A percentile compares a stretch with the other conserved stretches of the same genome.
Evolutionary conservation across 64 coral and sea anemone species (phyloP).

Genomic region (Montipora sp.): DNA sequence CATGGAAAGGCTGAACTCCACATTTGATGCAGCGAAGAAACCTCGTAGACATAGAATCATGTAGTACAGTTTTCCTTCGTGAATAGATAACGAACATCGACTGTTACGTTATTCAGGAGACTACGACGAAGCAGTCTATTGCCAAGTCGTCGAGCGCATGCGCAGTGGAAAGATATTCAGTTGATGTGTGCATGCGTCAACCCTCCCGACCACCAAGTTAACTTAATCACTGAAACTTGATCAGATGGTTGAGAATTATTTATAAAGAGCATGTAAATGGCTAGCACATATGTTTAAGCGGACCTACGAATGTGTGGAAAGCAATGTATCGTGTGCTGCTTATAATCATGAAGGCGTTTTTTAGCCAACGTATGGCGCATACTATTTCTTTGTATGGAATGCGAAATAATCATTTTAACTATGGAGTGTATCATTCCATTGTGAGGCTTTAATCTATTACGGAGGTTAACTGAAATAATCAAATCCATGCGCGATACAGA

Average conservation of each 20-base stretch:
- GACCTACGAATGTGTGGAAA: not conserved
- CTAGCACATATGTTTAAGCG: not conserved
- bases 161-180: not conserved
- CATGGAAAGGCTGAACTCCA: no score
- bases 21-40: no score
- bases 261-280: not conserved
- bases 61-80: no score
- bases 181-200: not conserved
- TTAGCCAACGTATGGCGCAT: not conserved
- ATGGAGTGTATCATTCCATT: slow-evolving; percentile 32
- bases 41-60: no score
- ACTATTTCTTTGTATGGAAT: not conserved
- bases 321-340: not conserved
- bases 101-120: not conserved
- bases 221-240: no score
- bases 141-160: not conserved
- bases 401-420: not conserved
- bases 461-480: not conserved
- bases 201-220: no score
- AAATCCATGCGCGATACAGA: slow-evolving; percentile 17
- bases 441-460: not conserved
- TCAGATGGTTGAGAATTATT: slow-evolving; percentile 4
- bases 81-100: no score
- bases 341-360: not conserved
- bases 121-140: not conserved